Evolutionary conservation across 2,797 vertebrate genomes (phyloP), one percentile per base, ranked within the genome.

Genomic region (Coranthus polyacanthus): DNA sequence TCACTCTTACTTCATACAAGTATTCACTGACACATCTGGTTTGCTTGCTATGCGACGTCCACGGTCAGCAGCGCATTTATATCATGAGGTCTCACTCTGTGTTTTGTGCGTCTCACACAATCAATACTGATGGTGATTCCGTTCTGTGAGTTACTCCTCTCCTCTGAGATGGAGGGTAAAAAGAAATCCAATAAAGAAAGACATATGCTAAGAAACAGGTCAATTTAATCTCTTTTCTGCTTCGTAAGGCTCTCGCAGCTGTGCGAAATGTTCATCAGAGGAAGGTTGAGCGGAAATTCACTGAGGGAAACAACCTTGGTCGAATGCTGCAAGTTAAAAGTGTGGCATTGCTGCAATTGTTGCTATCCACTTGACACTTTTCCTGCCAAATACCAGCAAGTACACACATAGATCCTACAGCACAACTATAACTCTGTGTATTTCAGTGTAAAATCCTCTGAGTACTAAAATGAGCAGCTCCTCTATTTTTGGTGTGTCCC

Each of bases 181-280:
- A 73, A 53, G 42, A 74, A 78, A 82, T 75, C 41, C 72, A 79
- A 81, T 78, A 71, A 54, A 69, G 46, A 59, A 34, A 68, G 53
- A 57, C 44, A 15, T 58, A 63, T 43, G 41, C 51, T 70, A 55
- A 79, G 68, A 81, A 88, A 78, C 18, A 22, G 54, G 59, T 78
- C 72, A 70, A 66, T 78, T 68, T 9, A 60, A 79, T 79, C 66
- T 68, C n/a, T 38, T 57, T 26, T 13, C 43, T 72, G 34, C 49
- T 70, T 63, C 50, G 18, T 24, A 17, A 71, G 68, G 52, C 41
- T 66, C 22, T 12, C 36, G 36, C 62, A 49, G 64, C 36, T 51
- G 55, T 3, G 12, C 10, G 5, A 36, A 15, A 20, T 51, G 59
- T 55, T 83, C 62, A 70, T 83, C 78, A 68, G 26, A 24, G 45